Conservation (phyloP, 2,113 vertebrate genomes). For the Solea solea region DNA sequence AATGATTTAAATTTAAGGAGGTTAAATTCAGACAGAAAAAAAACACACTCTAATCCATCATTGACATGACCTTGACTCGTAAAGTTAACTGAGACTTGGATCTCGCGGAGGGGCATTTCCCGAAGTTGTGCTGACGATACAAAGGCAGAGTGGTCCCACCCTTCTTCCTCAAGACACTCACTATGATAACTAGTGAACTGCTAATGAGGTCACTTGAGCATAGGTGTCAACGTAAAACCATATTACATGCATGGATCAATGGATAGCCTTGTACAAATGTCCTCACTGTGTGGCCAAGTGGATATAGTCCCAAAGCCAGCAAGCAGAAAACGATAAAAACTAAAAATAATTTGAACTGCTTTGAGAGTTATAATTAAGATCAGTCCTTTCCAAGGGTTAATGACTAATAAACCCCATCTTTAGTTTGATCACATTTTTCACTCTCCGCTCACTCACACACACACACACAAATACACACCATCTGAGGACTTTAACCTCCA, state of each 20-base stretch:
- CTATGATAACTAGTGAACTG: conserved; percentile 34
- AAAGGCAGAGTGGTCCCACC: conserved; percentile 31
- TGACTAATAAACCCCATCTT: conserved; percentile 65
- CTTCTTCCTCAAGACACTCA: conserved; percentile 34
- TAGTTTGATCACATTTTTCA: conserved; percentile 46
- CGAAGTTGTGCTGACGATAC: conserved; percentile 45
- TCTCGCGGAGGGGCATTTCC: conserved; percentile 41
- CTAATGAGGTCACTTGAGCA: conserved; percentile 71
- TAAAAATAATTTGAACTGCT: conserved; percentile 58
- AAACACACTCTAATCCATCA: conserved; percentile 67
- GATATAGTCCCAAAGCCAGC: no score
- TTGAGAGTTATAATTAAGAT: conserved; percentile 67
- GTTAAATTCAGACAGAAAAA: conserved; percentile 73
- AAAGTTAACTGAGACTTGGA: conserved; percentile 58
- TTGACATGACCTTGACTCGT: conserved; percentile 79
- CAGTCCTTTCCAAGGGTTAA: conserved; percentile 64
- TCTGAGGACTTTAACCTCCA: conserved; percentile 60
- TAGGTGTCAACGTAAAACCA: conserved; percentile 55
- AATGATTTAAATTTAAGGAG: conserved; percentile 78
- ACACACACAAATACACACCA: conserved; percentile 24
- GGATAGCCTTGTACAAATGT: conserved; percentile 18
- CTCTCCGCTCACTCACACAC: conserved; percentile 10
- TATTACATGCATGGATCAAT: conserved; percentile 40
- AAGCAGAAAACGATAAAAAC: no score
- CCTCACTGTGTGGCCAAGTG: neutral